phyloP scores from a whole-genome alignment of 2,888 invertebrate genomes.

The Trachelus troglodyta region DNA sequence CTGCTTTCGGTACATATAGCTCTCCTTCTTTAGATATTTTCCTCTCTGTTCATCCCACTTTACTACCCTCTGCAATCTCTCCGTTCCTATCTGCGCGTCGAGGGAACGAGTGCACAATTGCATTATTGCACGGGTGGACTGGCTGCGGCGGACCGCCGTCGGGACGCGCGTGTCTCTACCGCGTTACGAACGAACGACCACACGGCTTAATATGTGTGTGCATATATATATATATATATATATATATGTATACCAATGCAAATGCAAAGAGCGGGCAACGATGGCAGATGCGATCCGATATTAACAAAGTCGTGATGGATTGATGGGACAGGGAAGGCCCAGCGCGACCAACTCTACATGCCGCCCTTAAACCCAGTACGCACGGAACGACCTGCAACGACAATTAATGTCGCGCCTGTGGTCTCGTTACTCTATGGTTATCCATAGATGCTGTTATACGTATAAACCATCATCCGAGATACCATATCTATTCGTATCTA shows the following conservation, averaged over 20 bases:
- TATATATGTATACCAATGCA: neutral
- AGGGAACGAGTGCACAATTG: constrained; percentile 12
- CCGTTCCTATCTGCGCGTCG: constrained; percentile 5
- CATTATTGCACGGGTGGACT: constrained; percentile 11
- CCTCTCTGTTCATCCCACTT: no score
- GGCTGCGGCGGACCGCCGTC: neutral
- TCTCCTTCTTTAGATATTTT: no score
- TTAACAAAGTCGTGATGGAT: constrained; percentile 21
- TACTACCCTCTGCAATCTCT: no score
- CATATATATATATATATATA: no score
- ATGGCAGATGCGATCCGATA: constrained; percentile 22
- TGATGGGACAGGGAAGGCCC: no score
- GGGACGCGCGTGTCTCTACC: neutral
- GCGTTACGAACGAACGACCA: neutral
- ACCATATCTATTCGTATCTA: no score
- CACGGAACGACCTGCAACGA: constrained; percentile 5
- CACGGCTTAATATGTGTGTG: neutral
- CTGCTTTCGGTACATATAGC: no score
- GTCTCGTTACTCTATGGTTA: no score
- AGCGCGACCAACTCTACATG: neutral
- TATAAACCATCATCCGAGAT: no score
- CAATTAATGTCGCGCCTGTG: constrained; percentile 26
- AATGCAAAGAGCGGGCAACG: constrained; percentile 2
- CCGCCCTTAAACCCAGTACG: constrained; percentile 19
- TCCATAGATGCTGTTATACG: no score